Conservation (phyloP, 2,888 invertebrate species). For the Leucozona laternaria region DNA sequence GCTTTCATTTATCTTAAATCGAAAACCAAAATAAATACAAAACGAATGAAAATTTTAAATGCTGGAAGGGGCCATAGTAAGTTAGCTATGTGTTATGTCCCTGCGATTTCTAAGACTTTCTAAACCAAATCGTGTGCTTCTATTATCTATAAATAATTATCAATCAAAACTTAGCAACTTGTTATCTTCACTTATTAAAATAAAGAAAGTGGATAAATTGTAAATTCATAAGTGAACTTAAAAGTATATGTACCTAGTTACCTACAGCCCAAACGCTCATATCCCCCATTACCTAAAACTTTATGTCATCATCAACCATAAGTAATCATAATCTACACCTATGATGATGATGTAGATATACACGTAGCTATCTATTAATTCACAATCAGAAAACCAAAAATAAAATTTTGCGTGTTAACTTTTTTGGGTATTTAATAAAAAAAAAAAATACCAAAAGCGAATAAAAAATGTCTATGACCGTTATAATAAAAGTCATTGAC, state of each 20-base stretch:
- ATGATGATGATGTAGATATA: background rate
- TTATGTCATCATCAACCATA: background rate
- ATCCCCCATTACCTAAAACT: background rate
- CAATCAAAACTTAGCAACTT: too few species aligned
- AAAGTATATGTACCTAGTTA: too few species aligned
- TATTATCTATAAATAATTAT: too few species aligned
- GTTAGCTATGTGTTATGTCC: too few species aligned
- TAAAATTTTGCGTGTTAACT: background rate
- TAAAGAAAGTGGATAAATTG: too few species aligned
- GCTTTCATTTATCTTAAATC: too few species aligned
- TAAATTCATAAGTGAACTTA: background rate
- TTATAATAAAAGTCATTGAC: constrained; percentile 68
- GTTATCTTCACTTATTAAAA: too few species aligned
- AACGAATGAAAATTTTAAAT: too few species aligned
- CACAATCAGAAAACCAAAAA: constrained; percentile 15
- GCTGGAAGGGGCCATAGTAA: too few species aligned
- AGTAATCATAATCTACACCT: background rate
- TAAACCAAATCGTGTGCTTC: too few species aligned
- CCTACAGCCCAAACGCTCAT: background rate
- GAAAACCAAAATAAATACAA: too few species aligned
- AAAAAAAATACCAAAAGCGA: background rate
- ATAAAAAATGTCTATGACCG: constrained; percentile 47
- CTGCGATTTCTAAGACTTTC: too few species aligned
- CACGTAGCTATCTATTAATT: constrained; percentile 30
- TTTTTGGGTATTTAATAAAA: background rate